phyloP scores from a whole-genome alignment of 64 coral and sea anemone species.

The Orbicella faveolata region DNA sequence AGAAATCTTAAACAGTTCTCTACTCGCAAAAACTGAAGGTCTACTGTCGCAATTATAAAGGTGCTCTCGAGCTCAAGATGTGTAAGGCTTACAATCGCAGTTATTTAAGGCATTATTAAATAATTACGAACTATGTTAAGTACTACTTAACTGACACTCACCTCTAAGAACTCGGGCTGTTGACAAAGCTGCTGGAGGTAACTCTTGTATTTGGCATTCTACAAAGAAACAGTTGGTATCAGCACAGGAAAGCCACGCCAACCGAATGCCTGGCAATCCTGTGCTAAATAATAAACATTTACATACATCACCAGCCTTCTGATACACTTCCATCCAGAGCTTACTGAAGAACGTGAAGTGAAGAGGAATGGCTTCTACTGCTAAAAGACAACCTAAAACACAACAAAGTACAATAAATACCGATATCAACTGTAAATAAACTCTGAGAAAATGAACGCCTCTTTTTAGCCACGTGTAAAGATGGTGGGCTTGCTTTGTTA shows the following conservation, averaged over 20 bases:
- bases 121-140: neutral
- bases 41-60: too few relatives aligned
- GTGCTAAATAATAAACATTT: neutral
- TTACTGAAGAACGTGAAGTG: conserved; percentile 93
- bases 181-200: conserved; percentile 91
- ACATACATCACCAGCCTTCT: conserved; percentile 92
- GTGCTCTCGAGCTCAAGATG: too few relatives aligned
- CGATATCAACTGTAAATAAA: too few relatives aligned
- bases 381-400: conserved; percentile 86
- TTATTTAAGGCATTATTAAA: too few relatives aligned
- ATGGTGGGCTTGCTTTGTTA: too few relatives aligned
- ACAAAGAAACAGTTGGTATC: neutral
- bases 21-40: too few relatives aligned
- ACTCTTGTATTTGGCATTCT: conserved; percentile 86
- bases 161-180: conserved; percentile 90
- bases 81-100: too few relatives aligned
- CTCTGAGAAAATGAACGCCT: too few relatives aligned
- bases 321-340: conserved; percentile 94
- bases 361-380: conserved; percentile 85
- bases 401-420: neutral
- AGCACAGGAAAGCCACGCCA: neutral
- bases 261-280: neutral
- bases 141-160: neutral
- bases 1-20: too few relatives aligned
- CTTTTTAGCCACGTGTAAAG: too few relatives aligned